Conservation (phyloP, 2,113 vertebrate species). For the Tachuris rubrigastra region DNA sequence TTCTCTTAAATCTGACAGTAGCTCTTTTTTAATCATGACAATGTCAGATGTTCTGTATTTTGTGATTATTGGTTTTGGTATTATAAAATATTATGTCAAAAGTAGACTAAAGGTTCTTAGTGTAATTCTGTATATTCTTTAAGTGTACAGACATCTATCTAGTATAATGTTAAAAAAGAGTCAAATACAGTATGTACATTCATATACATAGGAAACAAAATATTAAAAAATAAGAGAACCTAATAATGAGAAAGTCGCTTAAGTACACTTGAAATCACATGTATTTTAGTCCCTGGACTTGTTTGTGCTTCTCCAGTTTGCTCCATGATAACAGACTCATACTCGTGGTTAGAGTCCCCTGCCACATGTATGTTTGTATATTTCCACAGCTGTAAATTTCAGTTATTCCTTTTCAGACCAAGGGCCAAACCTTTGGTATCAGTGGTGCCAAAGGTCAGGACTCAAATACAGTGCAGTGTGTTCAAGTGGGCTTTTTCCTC, state of each 20-base stretch:
- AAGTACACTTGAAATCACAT: not conserved
- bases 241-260: not conserved
- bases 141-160: not conserved
- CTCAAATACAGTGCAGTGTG: not conserved
- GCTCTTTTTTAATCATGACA: not conserved
- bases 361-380: not conserved
- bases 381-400: not conserved
- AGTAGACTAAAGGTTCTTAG: not conserved
- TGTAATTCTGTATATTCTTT: not conserved
- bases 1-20: not conserved
- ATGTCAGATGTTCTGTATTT: not conserved
- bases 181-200: not conserved
- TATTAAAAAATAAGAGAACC: not conserved
- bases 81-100: not conserved
- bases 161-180: not conserved
- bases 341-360: not conserved
- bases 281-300: not conserved
- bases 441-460: not conserved
- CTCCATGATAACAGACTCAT: not conserved
- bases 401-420: not conserved
- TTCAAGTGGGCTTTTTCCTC: not conserved
- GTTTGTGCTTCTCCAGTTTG: not conserved
- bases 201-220: not conserved
- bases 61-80: not conserved
- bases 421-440: not conserved